Conservation (phyloP, 2,113 vertebrate genomes). For the Aspidoscelis tigris region DNA sequence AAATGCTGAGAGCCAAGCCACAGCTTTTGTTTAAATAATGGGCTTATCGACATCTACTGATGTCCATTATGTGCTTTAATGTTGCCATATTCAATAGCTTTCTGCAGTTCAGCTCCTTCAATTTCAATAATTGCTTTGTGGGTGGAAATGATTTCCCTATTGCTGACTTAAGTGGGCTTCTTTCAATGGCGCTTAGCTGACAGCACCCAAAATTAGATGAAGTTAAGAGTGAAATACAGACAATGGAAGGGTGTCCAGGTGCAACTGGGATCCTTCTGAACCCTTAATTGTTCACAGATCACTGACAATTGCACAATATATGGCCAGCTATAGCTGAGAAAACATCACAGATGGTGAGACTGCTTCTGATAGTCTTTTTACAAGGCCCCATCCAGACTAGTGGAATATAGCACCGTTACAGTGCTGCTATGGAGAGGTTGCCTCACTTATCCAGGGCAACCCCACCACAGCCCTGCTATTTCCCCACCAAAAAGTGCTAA, state of each 20-base stretch:
- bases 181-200: conserved; percentile 19
- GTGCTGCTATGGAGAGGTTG: too few species aligned
- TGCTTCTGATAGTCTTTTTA: too few species aligned
- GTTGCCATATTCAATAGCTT: conserved; percentile 13
- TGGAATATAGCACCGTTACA: too few species aligned
- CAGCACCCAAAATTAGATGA: not conserved
- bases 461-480: too few species aligned
- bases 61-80: conserved; percentile 19
- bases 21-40: conserved; percentile 13
- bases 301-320: too few species aligned
- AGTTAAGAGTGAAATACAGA: not conserved
- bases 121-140: conserved; percentile 36
- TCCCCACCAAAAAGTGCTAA: too few species aligned
- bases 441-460: too few species aligned
- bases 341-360: too few species aligned
- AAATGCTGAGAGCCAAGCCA: conserved; percentile 3
- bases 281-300: not conserved
- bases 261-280: not conserved
- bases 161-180: conserved; percentile 5
- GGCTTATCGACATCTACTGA: conserved; percentile 20
- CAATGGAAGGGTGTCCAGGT: not conserved
- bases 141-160: conserved; percentile 20
- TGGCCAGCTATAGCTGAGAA: too few species aligned
- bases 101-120: not conserved
- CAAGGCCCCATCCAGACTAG: too few species aligned